These are phyloP conservation scores for Nothobranchius kuhntae DNA, from an alignment of 2,113 vertebrate genomes.

Conservation along the genomic window DNA sequence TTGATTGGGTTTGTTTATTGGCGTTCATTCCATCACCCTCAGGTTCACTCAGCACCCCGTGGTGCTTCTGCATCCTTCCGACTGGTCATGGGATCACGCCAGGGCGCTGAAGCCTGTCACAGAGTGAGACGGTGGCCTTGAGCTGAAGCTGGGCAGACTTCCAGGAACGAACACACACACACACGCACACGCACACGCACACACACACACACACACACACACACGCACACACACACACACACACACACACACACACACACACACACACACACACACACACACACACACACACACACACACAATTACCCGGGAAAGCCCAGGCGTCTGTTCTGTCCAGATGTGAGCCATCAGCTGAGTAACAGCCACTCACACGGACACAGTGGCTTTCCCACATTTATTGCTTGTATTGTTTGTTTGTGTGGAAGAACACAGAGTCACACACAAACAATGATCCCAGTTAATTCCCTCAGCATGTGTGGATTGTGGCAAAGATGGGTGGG, in stretches of 20 bases:
- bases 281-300: neutral
- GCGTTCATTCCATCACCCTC: slow-evolving; percentile 7
- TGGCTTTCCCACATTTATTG: slow-evolving; percentile 39
- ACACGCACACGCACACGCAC: neutral
- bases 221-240: neutral
- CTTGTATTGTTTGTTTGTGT: slow-evolving; percentile 12
- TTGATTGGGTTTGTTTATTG: slow-evolving; percentile 21
- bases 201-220: neutral
- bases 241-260: neutral
- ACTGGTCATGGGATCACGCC: slow-evolving; percentile 13
- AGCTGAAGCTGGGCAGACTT: slow-evolving; percentile 30
- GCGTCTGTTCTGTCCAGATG: slow-evolving; percentile 64
- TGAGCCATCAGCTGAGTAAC: slow-evolving; percentile 41
- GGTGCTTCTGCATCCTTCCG: slow-evolving; percentile 23
- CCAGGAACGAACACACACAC: slow-evolving; percentile 29
- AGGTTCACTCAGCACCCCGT: slow-evolving; percentile 31
- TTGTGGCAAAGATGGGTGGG: neutral
- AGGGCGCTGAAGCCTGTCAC: slow-evolving; percentile 19
- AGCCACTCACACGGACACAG: slow-evolving; percentile 19
- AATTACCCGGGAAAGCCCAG: slow-evolving; percentile 21
- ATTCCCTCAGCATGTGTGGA: slow-evolving; percentile 6
- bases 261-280: neutral
- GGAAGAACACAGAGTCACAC: slow-evolving; percentile 1
- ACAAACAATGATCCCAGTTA: neutral
- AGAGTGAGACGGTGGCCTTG: neutral